Evolutionary conservation across 2,888 invertebrate species (phyloP).

Genomic region (Dasysyrphus tricinctus): DNA sequence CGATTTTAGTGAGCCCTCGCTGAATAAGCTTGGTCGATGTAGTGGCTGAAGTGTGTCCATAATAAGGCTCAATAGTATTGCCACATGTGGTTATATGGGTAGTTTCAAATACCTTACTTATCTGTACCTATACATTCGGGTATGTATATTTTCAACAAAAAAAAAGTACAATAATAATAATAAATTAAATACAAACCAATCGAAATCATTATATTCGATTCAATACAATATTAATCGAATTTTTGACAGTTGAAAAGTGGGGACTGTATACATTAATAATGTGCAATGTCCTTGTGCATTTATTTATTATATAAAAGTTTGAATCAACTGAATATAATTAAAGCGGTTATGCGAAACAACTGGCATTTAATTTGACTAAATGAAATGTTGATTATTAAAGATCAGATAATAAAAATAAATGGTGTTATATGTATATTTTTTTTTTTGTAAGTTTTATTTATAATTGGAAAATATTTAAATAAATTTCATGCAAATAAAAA

Average conservation of each 20-base stretch:
- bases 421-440: neutral
- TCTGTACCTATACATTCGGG: too few species aligned
- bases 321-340: slow-evolving; percentile 42
- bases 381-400: slow-evolving; percentile 51
- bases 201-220: slow-evolving; percentile 14
- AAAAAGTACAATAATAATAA: slow-evolving; percentile 1
- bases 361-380: slow-evolving; percentile 49
- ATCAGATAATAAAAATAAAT: slow-evolving; percentile 36
- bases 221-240: slow-evolving; percentile 49
- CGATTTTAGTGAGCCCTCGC: neutral
- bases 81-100: slow-evolving; percentile 21
- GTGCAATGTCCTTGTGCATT: slow-evolving; percentile 8
- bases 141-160: too few species aligned
- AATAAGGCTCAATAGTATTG: slow-evolving; percentile 29
- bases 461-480: slow-evolving; percentile 14
- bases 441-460: neutral
- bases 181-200: neutral
- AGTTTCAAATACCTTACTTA: slow-evolving; percentile 24
- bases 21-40: slow-evolving; percentile 9
- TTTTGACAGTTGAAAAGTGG: slow-evolving; percentile 41
- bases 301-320: neutral
- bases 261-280: neutral
- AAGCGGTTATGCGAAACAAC: slow-evolving; percentile 40
- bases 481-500: neutral
- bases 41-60: slow-evolving; percentile 39